Conservation (phyloP, 1,140 invertebrate species). For the Trachymyrmex cornetzi region DNA sequence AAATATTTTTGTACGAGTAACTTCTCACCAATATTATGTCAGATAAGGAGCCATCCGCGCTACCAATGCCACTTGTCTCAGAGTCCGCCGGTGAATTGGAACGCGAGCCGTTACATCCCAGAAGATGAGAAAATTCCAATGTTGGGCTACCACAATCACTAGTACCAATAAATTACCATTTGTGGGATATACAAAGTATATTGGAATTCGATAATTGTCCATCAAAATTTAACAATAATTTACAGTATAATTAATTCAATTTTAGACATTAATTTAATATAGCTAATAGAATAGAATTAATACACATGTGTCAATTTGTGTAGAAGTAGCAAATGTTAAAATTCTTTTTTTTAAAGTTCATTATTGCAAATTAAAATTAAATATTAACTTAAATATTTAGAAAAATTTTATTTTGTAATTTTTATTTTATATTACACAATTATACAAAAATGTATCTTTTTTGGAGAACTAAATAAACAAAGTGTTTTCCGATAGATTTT, state of each 20-base stretch:
- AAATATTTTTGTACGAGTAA: conserved; percentile 40
- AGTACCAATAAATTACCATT: conserved; percentile 44
- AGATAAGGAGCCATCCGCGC: conserved; percentile 88
- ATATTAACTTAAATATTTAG: not conserved
- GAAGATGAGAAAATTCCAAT: conserved; percentile 84
- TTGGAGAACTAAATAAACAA: too few species aligned
- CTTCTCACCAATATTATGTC: conserved; percentile 90
- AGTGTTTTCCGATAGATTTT: too few species aligned
- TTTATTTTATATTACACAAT: not conserved
- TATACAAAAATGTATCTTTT: too few species aligned
- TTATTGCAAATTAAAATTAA: not conserved
- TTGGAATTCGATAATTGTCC: not conserved
- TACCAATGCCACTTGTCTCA: conserved; percentile 89
- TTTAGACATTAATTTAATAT: not conserved
- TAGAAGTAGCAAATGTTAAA: conserved; percentile 3
- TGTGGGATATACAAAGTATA: not conserved
- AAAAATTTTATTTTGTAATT: not conserved
- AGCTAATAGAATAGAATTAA: conserved; percentile 17
- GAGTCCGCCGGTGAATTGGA: conserved; percentile 89
- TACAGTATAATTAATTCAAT: conserved; percentile 10
- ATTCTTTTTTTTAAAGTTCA: not conserved
- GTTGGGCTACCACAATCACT: conserved; percentile 88
- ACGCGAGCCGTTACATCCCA: conserved; percentile 86
- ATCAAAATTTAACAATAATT: conserved; percentile 4
- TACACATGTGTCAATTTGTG: not conserved